A percentile compares a stretch with the other conserved stretches of the same genome.
Conservation (phyloP, 2,888 invertebrate genomes). For the Agriotes lineatus region DNA sequence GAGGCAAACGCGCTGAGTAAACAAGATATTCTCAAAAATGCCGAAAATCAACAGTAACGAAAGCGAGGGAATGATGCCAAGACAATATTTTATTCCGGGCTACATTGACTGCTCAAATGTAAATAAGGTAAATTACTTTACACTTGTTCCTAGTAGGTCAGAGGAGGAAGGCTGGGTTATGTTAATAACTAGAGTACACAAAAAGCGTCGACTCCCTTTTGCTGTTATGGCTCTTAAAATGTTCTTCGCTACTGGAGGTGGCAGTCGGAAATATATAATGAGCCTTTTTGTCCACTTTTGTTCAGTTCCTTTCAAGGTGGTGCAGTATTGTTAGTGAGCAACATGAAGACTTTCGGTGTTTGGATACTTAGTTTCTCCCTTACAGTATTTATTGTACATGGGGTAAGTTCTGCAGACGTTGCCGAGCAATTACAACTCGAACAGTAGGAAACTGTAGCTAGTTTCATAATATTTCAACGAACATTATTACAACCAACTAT, state of each 20-base stretch:
- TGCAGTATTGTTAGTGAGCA: background rate
- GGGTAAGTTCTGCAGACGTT: no score
- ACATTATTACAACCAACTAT: background rate
- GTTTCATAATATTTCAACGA: no score
- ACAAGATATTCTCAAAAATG: slow-evolving; percentile 5
- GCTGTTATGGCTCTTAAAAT: slow-evolving; percentile 25
- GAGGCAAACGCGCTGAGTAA: no score
- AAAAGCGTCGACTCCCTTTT: slow-evolving; percentile 35
- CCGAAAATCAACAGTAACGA: slow-evolving; percentile 13
- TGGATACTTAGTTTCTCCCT: slow-evolving; percentile 1
- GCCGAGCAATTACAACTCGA: no score
- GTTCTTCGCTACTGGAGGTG: slow-evolving; percentile 20
- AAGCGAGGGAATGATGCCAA: slow-evolving; percentile 21
- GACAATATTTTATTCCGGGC: slow-evolving; percentile 47
- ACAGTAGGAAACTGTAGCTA: no score
- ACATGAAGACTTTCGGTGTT: background rate
- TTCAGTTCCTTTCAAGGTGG: slow-evolving; percentile 12
- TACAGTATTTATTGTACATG: no score
- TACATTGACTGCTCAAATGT: slow-evolving; percentile 47
- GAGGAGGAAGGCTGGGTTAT: slow-evolving; percentile 52
- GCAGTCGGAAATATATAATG: slow-evolving; percentile 37
- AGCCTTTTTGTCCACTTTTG: slow-evolving; percentile 16
- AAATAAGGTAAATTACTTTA: slow-evolving; percentile 47
- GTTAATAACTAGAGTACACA: slow-evolving; percentile 43
- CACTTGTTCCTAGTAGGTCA: slow-evolving; percentile 55